Evolutionary conservation across 1,140 invertebrate species (phyloP).

Genomic region (Drosophila kepulauana): DNA sequence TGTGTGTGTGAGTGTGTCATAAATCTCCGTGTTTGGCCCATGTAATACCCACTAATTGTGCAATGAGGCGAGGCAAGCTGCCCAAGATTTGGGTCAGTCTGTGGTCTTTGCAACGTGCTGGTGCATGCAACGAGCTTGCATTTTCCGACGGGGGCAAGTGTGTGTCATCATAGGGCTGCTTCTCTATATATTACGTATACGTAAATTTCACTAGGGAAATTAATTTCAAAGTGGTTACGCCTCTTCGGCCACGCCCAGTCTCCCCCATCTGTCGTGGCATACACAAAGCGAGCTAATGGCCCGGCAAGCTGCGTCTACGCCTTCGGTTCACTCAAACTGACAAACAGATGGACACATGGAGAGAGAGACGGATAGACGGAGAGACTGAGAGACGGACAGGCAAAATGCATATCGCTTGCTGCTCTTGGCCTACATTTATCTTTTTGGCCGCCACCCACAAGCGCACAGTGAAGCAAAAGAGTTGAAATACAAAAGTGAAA

Average conservation of each 20-base stretch:
- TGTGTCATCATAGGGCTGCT: not conserved
- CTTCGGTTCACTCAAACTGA: conserved; percentile 21
- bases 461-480: conserved; percentile 16
- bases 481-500: not conserved
- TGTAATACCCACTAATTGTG: conserved; percentile 27
- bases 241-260: not conserved
- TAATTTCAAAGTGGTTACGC: conserved; percentile 52
- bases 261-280: not conserved
- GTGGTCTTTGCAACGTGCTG: not conserved
- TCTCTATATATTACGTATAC: conserved; percentile 33
- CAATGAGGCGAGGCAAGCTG: conserved; percentile 12
- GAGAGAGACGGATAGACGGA: not conserved
- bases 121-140: conserved; percentile 1
- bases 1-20: not conserved
- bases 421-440: conserved; percentile 50
- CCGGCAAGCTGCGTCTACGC: conserved; percentile 34
- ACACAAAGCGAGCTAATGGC: conserved; percentile 36
- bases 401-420: conserved; percentile 39
- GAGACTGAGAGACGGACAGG: not conserved
- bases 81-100: conserved; percentile 31
- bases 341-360: conserved; percentile 7
- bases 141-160: not conserved
- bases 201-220: conserved; percentile 56
- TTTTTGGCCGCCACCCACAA: conserved; percentile 27
- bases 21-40: conserved; percentile 24